Percentiles rank a stretch among this genome's conserved stretches.
Conservation (phyloP, 2,888 invertebrate genomes). For the Drosophila prostipennis region DNA sequence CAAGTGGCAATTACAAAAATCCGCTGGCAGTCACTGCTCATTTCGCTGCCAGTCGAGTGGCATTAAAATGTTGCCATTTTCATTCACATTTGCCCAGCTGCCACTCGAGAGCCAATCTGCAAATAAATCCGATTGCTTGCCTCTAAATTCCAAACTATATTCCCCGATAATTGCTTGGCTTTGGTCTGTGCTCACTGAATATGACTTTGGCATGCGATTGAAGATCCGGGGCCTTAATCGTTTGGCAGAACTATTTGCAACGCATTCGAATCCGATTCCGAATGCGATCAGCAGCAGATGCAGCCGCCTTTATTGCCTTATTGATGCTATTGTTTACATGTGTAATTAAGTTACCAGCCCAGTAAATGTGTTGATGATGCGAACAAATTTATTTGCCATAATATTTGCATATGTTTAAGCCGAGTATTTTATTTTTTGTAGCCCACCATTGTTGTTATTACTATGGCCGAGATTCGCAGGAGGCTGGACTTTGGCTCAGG, state of each 20-base stretch:
- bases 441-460: constrained; percentile 31
- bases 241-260: constrained; percentile 6
- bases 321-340: constrained; percentile 46
- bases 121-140: not conserved
- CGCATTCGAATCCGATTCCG: not conserved
- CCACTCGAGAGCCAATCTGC: not conserved
- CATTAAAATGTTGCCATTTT: constrained; percentile 56
- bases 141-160: not conserved
- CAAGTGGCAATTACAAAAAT: constrained; percentile 67
- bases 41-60: constrained; percentile 56
- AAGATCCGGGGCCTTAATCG: not conserved
- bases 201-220: not conserved
- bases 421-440: constrained; percentile 21
- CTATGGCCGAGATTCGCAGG: constrained; percentile 51
- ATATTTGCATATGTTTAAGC: constrained; percentile 65
- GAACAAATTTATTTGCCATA: constrained; percentile 66
- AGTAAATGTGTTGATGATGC: constrained; percentile 62
- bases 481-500: constrained; percentile 13
- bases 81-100: not conserved
- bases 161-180: constrained; percentile 3
- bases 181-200: constrained; percentile 8
- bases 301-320: constrained; percentile 22
- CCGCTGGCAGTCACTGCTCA: constrained; percentile 51
- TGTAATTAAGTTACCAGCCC: constrained; percentile 64
- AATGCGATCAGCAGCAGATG: constrained; percentile 21